Evolutionary conservation across 2,113 vertebrate genomes (phyloP), one percentile per base, ranked within the genome.

Genomic region (Sebastes schlegelii): DNA sequence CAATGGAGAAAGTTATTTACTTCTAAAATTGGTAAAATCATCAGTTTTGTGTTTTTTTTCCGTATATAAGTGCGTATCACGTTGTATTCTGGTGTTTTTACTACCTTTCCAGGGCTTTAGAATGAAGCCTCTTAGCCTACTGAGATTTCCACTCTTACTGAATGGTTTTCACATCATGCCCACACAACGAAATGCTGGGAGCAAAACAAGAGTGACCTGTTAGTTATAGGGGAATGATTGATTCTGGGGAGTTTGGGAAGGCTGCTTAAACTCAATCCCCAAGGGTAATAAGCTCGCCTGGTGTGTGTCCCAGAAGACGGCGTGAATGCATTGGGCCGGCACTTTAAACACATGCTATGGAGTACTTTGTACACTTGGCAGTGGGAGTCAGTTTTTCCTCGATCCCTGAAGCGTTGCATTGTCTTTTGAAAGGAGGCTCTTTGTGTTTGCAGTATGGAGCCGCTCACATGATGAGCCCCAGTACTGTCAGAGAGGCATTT

Each of bases 351-450:
- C 84, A 87, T 82, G 80, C 86, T 68, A 13, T 77, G 70, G 77
- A 80, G 86, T 80, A 82, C 88, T 92, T 93, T 89, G 87, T 80
- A 75, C 86, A 76, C 70, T 92, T 86, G 84, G 80, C 89, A 86
- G 80, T 77, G 79, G 80, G 89, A 92, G 83, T 94, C 82, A 76
- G 69, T 86, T 88, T 86, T 88, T 86, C 69, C 92, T 77, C 54
- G 1, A 80, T 88, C 92, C 91, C 92, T 87, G 80, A 91, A 91
- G 92, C 82, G 51, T 46, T 76, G 84, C 90, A 86, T 94, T 93
- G 91, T 93, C 88, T 91, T 91, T 85, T 89, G 86, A 89, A 90
- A 86, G 67, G 63, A 83, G 85, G 71, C 76, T 80, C 89, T 93
- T 91, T 93, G 91, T 91, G 87, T 79, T 80, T 49, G 79, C 21